Percentiles rank a stretch among this genome's conserved stretches.
These are phyloP conservation scores for Patella vulgata DNA, from an alignment of 1,140 invertebrate genomes.

Conservation along the genomic window DNA sequence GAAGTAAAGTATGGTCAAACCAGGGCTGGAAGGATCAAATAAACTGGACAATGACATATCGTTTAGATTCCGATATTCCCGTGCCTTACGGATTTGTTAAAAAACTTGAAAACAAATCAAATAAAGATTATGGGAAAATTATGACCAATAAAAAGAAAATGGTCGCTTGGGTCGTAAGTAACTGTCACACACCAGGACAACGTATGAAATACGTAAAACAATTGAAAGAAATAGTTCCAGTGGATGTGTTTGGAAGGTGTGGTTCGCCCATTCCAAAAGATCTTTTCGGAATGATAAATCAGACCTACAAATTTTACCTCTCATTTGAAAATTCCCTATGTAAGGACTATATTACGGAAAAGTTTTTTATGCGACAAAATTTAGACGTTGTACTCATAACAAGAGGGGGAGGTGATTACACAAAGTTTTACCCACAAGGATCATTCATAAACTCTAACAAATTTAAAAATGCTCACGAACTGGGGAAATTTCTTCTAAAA, in stretches of 20 bases:
- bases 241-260: slow-evolving; percentile 45
- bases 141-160: slow-evolving; percentile 22
- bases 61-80: slow-evolving; percentile 35
- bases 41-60: slow-evolving; percentile 44
- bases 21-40: slow-evolving; percentile 2
- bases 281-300: slow-evolving; percentile 18
- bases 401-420: slow-evolving; percentile 69
- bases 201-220: slow-evolving; percentile 27
- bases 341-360: slow-evolving; percentile 52
- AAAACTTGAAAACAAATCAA: neutral
- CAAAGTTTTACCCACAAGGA: slow-evolving; percentile 39
- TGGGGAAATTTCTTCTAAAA: slow-evolving; percentile 69
- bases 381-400: slow-evolving; percentile 62
- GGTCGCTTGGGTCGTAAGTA: slow-evolving; percentile 74
- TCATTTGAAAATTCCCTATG: slow-evolving; percentile 55
- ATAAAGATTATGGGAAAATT: slow-evolving; percentile 19
- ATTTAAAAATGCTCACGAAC: slow-evolving; percentile 67
- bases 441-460: slow-evolving; percentile 75
- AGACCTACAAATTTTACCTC: slow-evolving; percentile 46
- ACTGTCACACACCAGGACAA: slow-evolving; percentile 48
- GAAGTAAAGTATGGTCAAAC: too few species aligned
- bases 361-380: slow-evolving; percentile 42
- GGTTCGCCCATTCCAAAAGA: slow-evolving; percentile 25
- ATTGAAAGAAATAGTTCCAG: slow-evolving; percentile 24
- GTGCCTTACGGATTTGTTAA: slow-evolving; percentile 22